Evolutionary conservation across 2,888 invertebrate genomes (phyloP).

Genomic region (Steinernema scapterisci): DNA sequence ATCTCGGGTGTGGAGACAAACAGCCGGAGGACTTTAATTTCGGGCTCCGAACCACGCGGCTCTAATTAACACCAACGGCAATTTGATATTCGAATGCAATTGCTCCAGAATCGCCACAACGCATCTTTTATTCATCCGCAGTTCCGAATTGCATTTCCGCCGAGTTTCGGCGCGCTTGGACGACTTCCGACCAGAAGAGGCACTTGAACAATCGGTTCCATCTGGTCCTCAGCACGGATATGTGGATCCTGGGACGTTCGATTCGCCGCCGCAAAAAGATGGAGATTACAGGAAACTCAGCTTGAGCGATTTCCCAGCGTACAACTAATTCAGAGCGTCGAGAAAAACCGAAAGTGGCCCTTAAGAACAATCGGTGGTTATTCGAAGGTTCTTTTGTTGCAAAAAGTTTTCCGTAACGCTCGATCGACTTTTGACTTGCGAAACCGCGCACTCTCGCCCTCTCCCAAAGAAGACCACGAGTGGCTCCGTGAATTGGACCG

Average conservation of each 20-base stretch:
- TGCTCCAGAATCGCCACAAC: not conserved
- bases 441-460: not conserved
- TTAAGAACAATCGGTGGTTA: not conserved
- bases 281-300: not conserved
- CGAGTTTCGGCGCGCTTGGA: not conserved
- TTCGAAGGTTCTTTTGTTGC: no score
- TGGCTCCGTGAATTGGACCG: not conserved
- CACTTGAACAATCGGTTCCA: not conserved
- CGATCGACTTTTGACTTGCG: no score
- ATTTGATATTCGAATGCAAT: not conserved
- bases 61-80: not conserved
- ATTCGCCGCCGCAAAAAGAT: not conserved
- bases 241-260: not conserved
- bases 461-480: not conserved
- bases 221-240: not conserved
- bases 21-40: slow-evolving; percentile 13
- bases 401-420: no score
- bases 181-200: not conserved
- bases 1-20: not conserved
- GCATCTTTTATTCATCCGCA: not conserved
- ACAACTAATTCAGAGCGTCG: not conserved
- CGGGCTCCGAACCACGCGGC: not conserved
- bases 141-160: not conserved
- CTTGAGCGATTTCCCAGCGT: not conserved
- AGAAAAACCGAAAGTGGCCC: not conserved